Evolutionary conservation across 2,888 invertebrate species (phyloP).

Genomic region (Crocallis elinguaria): DNA sequence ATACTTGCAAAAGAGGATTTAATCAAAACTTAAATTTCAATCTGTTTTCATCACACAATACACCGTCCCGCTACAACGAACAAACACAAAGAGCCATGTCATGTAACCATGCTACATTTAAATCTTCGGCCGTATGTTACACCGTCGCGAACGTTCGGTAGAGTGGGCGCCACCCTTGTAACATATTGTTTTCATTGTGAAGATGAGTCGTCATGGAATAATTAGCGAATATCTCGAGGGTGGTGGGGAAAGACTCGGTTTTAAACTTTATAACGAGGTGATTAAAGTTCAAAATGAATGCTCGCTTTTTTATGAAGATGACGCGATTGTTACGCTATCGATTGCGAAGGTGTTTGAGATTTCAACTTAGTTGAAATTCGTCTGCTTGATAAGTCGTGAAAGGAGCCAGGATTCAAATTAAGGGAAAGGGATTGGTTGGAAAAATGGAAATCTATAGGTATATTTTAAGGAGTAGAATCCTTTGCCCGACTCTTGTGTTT

Average conservation of each 20-base stretch:
- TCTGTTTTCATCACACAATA: conserved; percentile 5
- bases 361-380: conserved; percentile 33
- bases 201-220: conserved; percentile 61
- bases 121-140: conserved; percentile 3
- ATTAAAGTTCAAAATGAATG: conserved; percentile 2
- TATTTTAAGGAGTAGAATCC: too few species aligned
- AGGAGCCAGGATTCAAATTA: background rate
- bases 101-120: background rate
- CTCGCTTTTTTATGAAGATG: conserved; percentile 4
- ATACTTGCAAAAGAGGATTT: conserved; percentile 4
- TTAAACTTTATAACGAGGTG: background rate
- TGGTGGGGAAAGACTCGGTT: conserved; percentile 12
- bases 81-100: conserved; percentile 6
- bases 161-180: conserved; percentile 42
- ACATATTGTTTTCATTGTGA: conserved; percentile 50
- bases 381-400: conserved; percentile 32
- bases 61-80: background rate
- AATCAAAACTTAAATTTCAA: background rate
- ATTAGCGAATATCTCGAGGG: conserved; percentile 54
- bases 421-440: background rate
- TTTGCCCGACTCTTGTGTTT: too few species aligned
- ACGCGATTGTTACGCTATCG: conserved; percentile 41
- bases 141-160: conserved; percentile 10
- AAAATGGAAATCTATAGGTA: background rate
- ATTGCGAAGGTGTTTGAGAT: conserved; percentile 37